These are phyloP conservation scores for Leucosticte australis DNA, from an alignment of 2,113 vertebrate species.

Conservation along the genomic window DNA sequence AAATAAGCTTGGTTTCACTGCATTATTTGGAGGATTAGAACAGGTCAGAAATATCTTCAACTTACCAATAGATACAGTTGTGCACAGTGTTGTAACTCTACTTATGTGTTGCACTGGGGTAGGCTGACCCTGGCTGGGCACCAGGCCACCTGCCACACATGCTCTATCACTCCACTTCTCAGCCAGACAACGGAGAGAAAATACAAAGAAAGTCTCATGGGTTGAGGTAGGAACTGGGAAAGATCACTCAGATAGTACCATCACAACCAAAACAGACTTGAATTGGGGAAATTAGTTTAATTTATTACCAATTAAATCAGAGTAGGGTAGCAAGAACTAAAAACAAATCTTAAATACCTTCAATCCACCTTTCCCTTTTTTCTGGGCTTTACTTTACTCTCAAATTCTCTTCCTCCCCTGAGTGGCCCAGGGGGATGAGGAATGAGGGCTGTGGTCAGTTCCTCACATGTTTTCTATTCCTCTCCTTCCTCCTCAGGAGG, in stretches of 20 bases:
- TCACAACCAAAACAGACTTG: neutral
- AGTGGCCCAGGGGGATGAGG: accelerated
- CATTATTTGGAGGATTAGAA: neutral
- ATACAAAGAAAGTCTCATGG: neutral
- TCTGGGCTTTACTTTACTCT: neutral
- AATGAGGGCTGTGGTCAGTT: accelerated
- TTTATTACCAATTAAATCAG: neutral
- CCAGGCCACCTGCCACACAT: neutral
- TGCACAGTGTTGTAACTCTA: neutral
- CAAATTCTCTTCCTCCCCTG: neutral
- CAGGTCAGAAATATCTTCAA: neutral
- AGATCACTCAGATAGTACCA: neutral
- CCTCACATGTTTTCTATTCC: accelerated
- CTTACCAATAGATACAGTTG: neutral
- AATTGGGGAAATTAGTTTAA: neutral
- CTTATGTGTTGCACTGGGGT: neutral
- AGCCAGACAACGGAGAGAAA: neutral
- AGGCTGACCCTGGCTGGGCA: neutral
- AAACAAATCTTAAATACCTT: neutral
- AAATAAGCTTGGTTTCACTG: neutral
- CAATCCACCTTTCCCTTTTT: neutral
- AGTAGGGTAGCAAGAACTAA: neutral
- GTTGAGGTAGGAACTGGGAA: neutral
- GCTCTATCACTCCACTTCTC: neutral
- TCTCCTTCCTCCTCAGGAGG: neutral